Evolutionary conservation across 2,888 invertebrate genomes (phyloP), one percentile per base, ranked within the genome.

Genomic region (Teleiodes luculella): DNA sequence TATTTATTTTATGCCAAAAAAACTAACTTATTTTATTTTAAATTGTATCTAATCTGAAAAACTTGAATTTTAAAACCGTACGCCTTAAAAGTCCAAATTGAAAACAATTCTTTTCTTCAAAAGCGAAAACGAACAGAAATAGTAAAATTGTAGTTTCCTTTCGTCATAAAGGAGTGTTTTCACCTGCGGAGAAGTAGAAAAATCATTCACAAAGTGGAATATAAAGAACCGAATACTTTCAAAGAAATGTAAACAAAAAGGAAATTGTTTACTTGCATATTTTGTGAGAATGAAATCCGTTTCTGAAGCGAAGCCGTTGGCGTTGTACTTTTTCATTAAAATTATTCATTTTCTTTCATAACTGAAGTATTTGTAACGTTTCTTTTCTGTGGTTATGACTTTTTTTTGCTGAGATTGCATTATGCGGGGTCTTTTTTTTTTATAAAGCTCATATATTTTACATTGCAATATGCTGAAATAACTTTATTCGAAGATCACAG

Each of bases 261-360:
- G 31, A 28, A 43, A 56, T 52, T 56, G 55, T 56, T 56, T 56
- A 56, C 55, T 56, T 52, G 52, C 52, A 56, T 56, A 56, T 56
- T 55, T 56, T 56, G 49, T 39, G 33, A 20, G 36, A 52, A 49
- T 52, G 48, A 47, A 52, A 52, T 48, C 20, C 41, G 52, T 48
- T 48, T 41, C 16, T 16, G 50, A 31, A 1, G 3, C 2, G 20
- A 16, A n/a, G n/a, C n/a, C n/a, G n/a, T n/a, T 16, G 41, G 18
- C 41, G 30, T 51, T 51, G 31, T 37, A 13, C 49, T 24, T 24
- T 49, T 49, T 35, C 18, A 20, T 35, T 33, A 48, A 35, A 48
- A 48, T 48, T 11, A 48, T 28, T 48, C 31, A 46, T 35, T 48
- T 11, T 48, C 48, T 18, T 48, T 35, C 35, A 20, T 20, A 31